Conservation (phyloP, 2,888 invertebrate genomes). For the Caenorhabditis auriculariae region DNA sequence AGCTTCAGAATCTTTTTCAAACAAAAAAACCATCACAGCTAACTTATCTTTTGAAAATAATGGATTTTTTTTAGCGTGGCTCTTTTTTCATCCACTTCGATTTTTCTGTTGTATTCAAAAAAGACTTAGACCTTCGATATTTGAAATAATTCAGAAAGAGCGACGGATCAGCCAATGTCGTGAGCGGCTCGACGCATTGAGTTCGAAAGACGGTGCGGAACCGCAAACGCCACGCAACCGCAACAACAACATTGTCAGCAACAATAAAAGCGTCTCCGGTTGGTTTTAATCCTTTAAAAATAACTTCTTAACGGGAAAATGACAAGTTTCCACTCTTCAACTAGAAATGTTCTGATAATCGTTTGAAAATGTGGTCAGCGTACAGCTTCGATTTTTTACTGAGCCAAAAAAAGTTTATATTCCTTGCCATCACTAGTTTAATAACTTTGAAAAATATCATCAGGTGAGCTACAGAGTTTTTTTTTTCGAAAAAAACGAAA, state of each 20-base stretch:
- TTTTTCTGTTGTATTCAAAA: background rate
- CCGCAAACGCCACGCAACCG: background rate
- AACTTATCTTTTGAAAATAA: no score
- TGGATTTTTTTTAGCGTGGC: background rate
- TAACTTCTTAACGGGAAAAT: no score
- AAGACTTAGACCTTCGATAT: background rate
- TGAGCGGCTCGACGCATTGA: conserved; percentile 27
- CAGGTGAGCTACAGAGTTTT: no score
- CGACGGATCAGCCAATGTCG: conserved; percentile 41
- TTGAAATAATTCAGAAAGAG: conserved; percentile 36
- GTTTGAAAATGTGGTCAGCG: conserved; percentile 8
- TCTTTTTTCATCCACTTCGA: background rate
- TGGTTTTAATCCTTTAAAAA: no score
- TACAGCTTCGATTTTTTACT: conserved; percentile 9
- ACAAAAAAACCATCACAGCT: no score
- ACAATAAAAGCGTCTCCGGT: background rate
- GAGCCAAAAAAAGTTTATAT: no score
- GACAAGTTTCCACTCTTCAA: no score
- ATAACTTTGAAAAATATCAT: no score
- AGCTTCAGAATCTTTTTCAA: background rate
- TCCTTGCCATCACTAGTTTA: no score
- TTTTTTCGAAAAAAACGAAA: no score
- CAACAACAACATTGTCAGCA: background rate
- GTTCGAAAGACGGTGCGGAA: conserved; percentile 5
- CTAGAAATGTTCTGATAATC: conserved; percentile 16